Percentiles rank a stretch among this genome's conserved stretches.
These are phyloP conservation scores for Seira sanloemensis DNA, from an alignment of 2,888 invertebrate species.

Conservation along the genomic window DNA sequence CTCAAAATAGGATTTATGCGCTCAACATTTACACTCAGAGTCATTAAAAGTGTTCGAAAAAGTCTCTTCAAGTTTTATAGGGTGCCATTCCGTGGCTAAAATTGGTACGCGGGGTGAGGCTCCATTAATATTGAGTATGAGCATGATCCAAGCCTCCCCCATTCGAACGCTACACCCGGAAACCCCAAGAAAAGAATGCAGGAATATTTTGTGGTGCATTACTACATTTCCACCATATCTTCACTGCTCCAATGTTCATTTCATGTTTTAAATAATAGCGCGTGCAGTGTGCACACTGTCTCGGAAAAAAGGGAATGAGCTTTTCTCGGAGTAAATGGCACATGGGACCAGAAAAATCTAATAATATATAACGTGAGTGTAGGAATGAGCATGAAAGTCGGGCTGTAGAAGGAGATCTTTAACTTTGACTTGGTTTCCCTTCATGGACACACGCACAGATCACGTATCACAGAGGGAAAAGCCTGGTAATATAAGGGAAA, in stretches of 20 bases:
- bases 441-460: constrained; percentile 54
- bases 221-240: neutral
- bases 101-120: constrained; percentile 14
- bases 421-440: constrained; percentile 43
- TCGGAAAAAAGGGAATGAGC: constrained; percentile 28
- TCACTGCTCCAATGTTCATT: constrained; percentile 26
- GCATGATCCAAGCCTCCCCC: constrained; percentile 15
- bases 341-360: constrained; percentile 44
- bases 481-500: neutral
- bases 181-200: neutral
- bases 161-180: neutral
- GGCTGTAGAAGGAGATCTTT: constrained; percentile 27
- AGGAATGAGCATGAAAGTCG: constrained; percentile 30
- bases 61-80: neutral
- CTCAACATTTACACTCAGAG: too few relatives aligned
- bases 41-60: constrained; percentile 12
- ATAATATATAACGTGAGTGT: constrained; percentile 11
- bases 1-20: too few relatives aligned
- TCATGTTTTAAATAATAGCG: constrained; percentile 48
- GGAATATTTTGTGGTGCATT: constrained; percentile 8
- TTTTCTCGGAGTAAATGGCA: constrained; percentile 47
- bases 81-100: constrained; percentile 11
- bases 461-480: constrained; percentile 11
- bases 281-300: constrained; percentile 33
- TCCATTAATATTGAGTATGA: constrained; percentile 13